A percentile compares a stretch with the other conserved stretches of the same genome.
Conservation (phyloP, 2,888 invertebrate species). For the Lasius platythorax region DNA sequence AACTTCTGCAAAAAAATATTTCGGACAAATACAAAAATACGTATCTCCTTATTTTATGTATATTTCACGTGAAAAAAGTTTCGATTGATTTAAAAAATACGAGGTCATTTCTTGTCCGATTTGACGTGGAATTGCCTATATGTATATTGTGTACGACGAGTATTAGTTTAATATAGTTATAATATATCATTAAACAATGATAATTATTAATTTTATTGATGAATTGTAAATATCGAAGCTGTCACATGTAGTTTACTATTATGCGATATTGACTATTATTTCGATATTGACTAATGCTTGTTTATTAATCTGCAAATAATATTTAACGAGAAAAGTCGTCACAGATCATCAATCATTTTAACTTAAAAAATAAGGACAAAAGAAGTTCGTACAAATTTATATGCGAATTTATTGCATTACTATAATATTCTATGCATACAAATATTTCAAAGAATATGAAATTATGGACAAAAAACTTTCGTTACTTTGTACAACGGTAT, state of each 20-base stretch:
- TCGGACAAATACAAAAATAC: too few species aligned
- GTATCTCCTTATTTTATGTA: too few species aligned
- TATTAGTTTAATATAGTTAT: slow-evolving; percentile 22
- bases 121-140: too few species aligned
- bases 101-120: too few species aligned
- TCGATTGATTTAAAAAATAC: too few species aligned
- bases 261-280: slow-evolving; percentile 11
- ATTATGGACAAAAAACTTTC: neutral
- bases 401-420: neutral
- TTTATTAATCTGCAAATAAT: slow-evolving; percentile 36
- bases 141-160: neutral
- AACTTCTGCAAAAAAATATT: too few species aligned
- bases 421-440: neutral
- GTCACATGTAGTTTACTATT: slow-evolving; percentile 29
- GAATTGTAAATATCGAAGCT: slow-evolving; percentile 39
- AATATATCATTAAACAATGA: slow-evolving; percentile 28
- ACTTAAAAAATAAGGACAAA: neutral
- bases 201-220: slow-evolving; percentile 35
- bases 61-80: too few species aligned
- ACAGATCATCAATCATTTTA: slow-evolving; percentile 11
- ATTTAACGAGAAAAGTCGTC: neutral
- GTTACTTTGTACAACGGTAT: neutral
- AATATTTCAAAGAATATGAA: neutral
- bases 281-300: slow-evolving; percentile 27
- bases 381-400: neutral